Evolutionary conservation across 1,140 invertebrate species (phyloP).

Genomic region (Periplaneta americana): DNA sequence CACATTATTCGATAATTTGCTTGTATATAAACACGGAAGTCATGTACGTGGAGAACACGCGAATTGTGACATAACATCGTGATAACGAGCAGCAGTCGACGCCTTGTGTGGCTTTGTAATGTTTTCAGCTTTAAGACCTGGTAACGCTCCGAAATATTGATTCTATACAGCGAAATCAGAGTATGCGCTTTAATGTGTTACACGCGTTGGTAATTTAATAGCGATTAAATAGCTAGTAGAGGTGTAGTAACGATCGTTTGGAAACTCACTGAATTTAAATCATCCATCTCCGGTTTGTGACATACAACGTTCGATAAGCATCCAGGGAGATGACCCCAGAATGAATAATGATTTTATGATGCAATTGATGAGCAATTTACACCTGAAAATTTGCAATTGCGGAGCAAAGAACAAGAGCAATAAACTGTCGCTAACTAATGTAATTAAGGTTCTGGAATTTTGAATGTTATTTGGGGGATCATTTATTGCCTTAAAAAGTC

Average conservation of each 20-base stretch:
- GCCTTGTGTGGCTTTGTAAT: too few relatives aligned
- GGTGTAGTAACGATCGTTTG: too few relatives aligned
- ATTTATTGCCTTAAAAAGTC: too few relatives aligned
- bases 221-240: neutral
- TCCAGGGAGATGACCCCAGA: neutral
- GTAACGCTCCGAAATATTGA: neutral
- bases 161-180: neutral
- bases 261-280: neutral
- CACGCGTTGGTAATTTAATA: neutral
- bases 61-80: too few relatives aligned
- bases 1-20: too few relatives aligned
- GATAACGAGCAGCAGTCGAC: too few relatives aligned
- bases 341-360: neutral
- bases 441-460: neutral
- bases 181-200: neutral
- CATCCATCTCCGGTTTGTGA: neutral
- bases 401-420: neutral
- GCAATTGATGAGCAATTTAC: neutral
- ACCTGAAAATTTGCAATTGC: neutral
- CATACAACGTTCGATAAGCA: neutral
- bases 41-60: too few relatives aligned
- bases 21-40: too few relatives aligned
- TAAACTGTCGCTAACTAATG: neutral
- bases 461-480: neutral
- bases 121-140: too few relatives aligned